A percentile compares a stretch with the other conserved stretches of the same genome.
These are phyloP conservation scores for Mesorhabditis sp. DNA, from an alignment of 2,888 invertebrate species.

Conservation along the genomic window DNA sequence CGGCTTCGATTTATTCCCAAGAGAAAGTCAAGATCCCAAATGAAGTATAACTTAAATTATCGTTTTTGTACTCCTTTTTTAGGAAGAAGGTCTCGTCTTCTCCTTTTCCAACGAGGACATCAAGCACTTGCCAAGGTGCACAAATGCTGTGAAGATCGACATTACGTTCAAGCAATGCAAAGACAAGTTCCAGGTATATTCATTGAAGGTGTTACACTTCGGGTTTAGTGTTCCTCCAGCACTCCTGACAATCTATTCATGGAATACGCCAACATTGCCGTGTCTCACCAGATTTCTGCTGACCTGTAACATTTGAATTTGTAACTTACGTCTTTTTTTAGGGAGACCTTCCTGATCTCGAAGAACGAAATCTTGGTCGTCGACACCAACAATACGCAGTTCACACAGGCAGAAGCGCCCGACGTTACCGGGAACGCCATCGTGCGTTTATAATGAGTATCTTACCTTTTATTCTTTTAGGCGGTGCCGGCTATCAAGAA, in stretches of 20 bases:
- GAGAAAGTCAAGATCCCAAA: too few relatives aligned
- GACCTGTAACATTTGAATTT: not conserved
- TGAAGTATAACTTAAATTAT: too few relatives aligned
- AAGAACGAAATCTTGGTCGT: not conserved
- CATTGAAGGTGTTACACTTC: not conserved
- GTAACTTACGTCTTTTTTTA: not conserved
- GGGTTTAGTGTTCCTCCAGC: not conserved
- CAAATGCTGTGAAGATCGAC: not conserved
- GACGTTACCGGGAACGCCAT: not conserved
- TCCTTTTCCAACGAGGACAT: not conserved
- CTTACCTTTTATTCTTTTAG: not conserved
- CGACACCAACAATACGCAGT: not conserved
- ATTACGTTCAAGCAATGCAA: not conserved
- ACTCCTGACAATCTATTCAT: not conserved
- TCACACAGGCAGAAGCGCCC: not conserved
- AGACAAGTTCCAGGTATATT: conserved; percentile 3
- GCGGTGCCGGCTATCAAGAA: not conserved
- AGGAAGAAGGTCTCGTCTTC: not conserved
- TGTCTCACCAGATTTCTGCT: not conserved
- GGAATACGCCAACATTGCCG: not conserved
- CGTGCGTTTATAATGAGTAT: not conserved
- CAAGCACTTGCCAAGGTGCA: not conserved
- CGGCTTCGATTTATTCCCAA: not conserved
- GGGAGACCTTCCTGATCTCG: not conserved
- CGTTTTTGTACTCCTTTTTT: not conserved